phyloP scores from a whole-genome alignment of 2,113 vertebrate species.

The Corythaeola cristata region DNA sequence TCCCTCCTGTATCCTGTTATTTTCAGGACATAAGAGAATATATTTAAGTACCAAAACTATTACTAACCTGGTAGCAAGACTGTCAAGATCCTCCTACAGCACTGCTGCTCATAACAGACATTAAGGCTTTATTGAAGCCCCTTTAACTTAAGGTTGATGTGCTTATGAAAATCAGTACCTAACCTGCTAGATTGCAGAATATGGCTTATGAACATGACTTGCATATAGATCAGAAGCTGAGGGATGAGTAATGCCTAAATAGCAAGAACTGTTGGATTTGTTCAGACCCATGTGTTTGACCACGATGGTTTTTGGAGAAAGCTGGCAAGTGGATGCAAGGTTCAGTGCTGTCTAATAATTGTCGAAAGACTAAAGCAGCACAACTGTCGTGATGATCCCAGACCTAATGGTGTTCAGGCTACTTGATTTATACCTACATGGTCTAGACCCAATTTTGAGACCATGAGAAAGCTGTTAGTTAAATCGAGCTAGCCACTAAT shows the following conservation, averaged over 20 bases:
- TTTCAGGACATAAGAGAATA: not conserved
- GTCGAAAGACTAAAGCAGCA: not conserved
- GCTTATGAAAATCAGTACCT: not conserved
- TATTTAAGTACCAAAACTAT: not conserved
- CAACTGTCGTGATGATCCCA: not conserved
- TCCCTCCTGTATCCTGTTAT: not conserved
- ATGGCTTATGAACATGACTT: not conserved
- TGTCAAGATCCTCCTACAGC: not conserved
- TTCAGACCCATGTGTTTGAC: not conserved
- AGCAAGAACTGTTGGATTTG: not conserved
- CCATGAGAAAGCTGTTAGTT: not conserved
- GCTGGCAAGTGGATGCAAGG: fast-evolving
- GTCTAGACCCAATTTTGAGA: not conserved
- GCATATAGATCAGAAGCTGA: not conserved
- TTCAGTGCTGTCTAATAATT: not conserved
- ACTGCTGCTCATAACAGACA: not conserved
- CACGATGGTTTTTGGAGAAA: not conserved
- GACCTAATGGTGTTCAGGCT: not conserved
- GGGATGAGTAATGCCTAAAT: not conserved
- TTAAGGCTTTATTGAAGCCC: not conserved
- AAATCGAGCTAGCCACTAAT: not conserved
- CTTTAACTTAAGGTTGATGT: not conserved
- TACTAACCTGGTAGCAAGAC: not conserved
- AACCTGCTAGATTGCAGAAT: not conserved
- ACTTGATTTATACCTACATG: not conserved